Percentiles rank a stretch among this genome's conserved stretches.
Evolutionary conservation across 2,113 vertebrate genomes (phyloP).

Genomic region (Deroptyus accipitrinus): DNA sequence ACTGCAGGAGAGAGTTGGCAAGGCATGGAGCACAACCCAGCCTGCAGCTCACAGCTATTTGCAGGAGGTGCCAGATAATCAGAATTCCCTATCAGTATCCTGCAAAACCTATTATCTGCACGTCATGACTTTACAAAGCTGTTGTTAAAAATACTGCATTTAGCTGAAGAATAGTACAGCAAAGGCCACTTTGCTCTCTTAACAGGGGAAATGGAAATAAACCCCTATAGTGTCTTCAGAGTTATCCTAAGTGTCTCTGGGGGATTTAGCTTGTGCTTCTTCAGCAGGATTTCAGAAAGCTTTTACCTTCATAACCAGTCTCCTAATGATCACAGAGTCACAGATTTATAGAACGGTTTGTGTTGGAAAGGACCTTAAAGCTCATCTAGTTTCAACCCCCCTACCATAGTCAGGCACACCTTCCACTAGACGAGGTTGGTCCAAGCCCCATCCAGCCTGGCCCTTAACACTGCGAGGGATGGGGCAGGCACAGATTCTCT

Average conservation of each 20-base stretch:
- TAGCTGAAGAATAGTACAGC: rapidly evolving
- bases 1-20: background rate
- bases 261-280: background rate
- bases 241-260: rapidly evolving
- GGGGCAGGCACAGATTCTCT: background rate
- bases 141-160: background rate
- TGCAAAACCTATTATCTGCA: rapidly evolving
- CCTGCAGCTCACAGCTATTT: background rate
- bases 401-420: background rate
- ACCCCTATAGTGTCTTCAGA: background rate
- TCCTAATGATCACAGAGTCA: background rate
- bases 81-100: background rate
- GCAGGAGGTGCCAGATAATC: background rate
- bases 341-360: background rate
- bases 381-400: background rate
- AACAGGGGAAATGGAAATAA: background rate
- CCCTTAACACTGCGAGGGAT: background rate
- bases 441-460: background rate
- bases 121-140: background rate
- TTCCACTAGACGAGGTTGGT: background rate
- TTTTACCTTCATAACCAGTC: background rate
- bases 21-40: background rate
- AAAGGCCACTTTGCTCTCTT: background rate
- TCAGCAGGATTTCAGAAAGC: background rate
- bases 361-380: background rate